Evolutionary conservation across 2,888 invertebrate genomes (phyloP).

Genomic region (Heliconius hortense): DNA sequence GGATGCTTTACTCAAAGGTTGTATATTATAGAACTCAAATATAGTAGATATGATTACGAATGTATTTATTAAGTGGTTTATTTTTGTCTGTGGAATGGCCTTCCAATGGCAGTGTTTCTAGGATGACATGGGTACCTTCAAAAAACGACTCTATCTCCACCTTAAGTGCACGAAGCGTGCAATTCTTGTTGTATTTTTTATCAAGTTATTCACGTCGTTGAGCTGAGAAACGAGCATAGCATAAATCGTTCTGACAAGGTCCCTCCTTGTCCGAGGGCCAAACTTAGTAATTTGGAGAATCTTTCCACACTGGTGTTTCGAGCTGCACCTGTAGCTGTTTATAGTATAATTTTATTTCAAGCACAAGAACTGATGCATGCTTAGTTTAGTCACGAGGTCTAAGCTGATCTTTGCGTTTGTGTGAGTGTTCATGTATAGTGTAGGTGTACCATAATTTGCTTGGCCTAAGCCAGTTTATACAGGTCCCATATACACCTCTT

Average conservation of each 20-base stretch:
- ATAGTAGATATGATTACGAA: neutral
- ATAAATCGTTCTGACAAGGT: conserved; percentile 2
- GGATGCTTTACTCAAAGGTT: neutral
- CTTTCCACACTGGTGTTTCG: neutral
- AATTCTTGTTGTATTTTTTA: neutral
- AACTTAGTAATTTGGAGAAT: conserved; percentile 16
- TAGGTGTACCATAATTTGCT: no score
- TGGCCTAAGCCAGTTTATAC: no score
- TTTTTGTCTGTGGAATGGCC: neutral
- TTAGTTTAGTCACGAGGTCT: no score
- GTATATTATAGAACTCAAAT: neutral
- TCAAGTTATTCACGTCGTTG: conserved; percentile 3
- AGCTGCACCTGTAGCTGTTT: conserved; percentile 6
- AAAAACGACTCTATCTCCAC: no score
- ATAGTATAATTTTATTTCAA: no score
- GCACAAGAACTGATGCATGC: no score
- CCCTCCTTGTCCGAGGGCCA: no score
- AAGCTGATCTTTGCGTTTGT: no score
- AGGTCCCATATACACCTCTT: no score
- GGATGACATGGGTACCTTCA: no score
- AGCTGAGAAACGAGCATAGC: conserved; percentile 4
- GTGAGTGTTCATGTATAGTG: no score
- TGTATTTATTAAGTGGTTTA: neutral
- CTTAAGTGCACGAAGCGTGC: neutral
- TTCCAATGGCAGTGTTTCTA: no score